Evolutionary conservation across 2,113 vertebrate genomes (phyloP).

Genomic region (Pycnonotus jocosus): DNA sequence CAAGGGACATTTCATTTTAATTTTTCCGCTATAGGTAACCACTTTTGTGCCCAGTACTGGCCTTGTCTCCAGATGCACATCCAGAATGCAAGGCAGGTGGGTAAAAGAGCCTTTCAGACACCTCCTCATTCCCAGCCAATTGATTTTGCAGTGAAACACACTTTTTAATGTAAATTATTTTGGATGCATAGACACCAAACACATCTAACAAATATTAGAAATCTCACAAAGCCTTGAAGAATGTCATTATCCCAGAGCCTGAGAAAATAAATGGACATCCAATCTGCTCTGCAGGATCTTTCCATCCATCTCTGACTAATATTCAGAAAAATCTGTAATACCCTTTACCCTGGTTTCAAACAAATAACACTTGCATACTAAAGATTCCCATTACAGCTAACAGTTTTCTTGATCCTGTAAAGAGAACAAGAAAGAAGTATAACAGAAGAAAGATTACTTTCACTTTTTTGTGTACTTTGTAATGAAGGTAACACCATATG

Average conservation of each 20-base stretch:
- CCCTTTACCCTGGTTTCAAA: not conserved
- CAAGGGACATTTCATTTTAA: not conserved
- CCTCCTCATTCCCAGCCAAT: not conserved
- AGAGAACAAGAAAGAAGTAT: not conserved
- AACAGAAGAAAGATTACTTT: not conserved
- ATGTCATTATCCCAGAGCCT: not conserved
- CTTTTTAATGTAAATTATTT: not conserved
- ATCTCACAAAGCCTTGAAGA: not conserved
- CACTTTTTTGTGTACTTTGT: not conserved
- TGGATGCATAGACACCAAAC: not conserved
- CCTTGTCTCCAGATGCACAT: not conserved
- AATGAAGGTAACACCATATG: not conserved
- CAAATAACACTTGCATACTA: not conserved
- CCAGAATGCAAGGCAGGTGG: not conserved
- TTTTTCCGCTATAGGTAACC: not conserved
- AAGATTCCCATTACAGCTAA: not conserved
- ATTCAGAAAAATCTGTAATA: not conserved
- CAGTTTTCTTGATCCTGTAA: not conserved
- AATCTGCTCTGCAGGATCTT: not conserved
- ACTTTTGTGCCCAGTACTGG: accelerated
- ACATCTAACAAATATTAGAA: not conserved
- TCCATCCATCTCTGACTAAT: not conserved
- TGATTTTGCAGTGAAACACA: not conserved
- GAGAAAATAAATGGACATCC: not conserved
- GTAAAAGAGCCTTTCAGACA: not conserved